A percentile compares a stretch with the other conserved stretches of the same genome.
Conservation (phyloP, 2,113 vertebrate species). For the Polypterus senegalus region DNA sequence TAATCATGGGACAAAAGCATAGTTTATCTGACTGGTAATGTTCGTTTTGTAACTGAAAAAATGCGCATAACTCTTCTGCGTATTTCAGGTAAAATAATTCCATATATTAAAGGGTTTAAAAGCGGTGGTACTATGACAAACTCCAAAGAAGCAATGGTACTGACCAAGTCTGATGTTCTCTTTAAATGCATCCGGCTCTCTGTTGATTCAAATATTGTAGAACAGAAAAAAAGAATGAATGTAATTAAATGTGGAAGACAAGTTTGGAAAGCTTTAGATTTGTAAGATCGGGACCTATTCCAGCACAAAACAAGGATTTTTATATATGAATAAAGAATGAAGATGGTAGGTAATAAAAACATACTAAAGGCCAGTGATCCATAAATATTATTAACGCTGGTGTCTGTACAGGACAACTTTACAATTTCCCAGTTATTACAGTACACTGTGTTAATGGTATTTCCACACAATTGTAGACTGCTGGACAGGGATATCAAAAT, state of each 20-base stretch:
- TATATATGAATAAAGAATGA: slow-evolving; percentile 6
- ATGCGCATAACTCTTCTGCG: too few species aligned
- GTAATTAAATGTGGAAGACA: slow-evolving; percentile 15
- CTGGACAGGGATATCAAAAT: neutral
- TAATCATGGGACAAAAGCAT: too few species aligned
- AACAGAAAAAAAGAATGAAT: slow-evolving; percentile 1
- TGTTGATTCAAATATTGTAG: slow-evolving; percentile 3
- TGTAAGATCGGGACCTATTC: too few species aligned
- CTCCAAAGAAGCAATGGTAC: neutral
- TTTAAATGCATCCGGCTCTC: neutral
- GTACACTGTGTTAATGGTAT: neutral
- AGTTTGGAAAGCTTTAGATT: slow-evolving; percentile 11
- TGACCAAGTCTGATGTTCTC: neutral
- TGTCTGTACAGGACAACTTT: neutral
- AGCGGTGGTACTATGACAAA: neutral
- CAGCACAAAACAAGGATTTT: neutral
- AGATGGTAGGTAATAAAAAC: neutral
- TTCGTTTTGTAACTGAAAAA: too few species aligned
- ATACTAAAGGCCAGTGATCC: neutral
- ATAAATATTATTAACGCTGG: neutral
- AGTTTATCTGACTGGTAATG: too few species aligned
- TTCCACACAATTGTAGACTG: neutral
- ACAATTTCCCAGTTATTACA: slow-evolving; percentile 7
- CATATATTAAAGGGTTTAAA: too few species aligned
- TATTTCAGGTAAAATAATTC: too few species aligned